Evolutionary conservation across 2,113 vertebrate genomes (phyloP), one percentile per base, ranked within the genome.

Genomic region (Lates calcarifer): DNA sequence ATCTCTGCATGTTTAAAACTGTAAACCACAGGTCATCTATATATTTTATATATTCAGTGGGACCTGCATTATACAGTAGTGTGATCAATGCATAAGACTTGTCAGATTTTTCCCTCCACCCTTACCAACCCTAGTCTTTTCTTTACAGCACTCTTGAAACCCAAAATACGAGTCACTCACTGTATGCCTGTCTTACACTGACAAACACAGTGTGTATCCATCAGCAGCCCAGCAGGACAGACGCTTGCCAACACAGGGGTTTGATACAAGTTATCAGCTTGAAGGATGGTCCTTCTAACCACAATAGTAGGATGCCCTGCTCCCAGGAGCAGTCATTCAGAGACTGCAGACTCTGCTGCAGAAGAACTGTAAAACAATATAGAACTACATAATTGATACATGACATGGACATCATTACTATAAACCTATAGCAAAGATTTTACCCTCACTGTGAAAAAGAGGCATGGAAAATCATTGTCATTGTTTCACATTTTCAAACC

Each of bases 231-330:
- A 77, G 81, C 79, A 29, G 76, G 79, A 33, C 43, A 66, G 39
- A 58, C 14, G 72, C 80, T 80, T 75, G 15, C 61, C 78, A 53
- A 43, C 68, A 26, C 41, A 56, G 74, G 84, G 63, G 65, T 69
- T 66, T 76, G 83, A 76, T 79, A 73, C 0, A 64, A 76, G 79
- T 77, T 73, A 87, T 87, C 66, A 84, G 68, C 75, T 77, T 78
- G 82, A 87, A 79, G 73, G 76, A 82, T 78, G 60, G 56, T 73
- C 39, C 75, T 80, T 81, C 53, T 18, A n/a, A 69, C 60, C 43
- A 66, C 64, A 82, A 43, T 29, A 74, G 28, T 35, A n/a, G 29
- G 57, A 45, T 5, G 7, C 28, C n/a, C 31, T 15, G 20, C 55
- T 45, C 24, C 62, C 63, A 20, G 41, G 20, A 68, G 60, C 63